Conservation (phyloP, 2,888 invertebrate genomes). For the Philereme vetulata region DNA sequence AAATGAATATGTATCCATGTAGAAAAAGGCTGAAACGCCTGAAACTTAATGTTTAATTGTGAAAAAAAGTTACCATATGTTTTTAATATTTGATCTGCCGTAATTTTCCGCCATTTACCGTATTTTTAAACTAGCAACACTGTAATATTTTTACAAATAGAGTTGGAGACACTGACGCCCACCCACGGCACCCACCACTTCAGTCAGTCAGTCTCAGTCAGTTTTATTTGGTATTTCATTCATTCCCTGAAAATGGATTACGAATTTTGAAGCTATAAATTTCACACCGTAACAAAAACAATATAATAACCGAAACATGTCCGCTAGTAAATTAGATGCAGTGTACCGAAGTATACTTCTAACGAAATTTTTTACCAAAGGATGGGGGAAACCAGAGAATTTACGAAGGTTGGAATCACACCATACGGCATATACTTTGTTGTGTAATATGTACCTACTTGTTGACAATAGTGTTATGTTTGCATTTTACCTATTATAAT, state of each 20-base stretch:
- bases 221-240: slow-evolving; percentile 12
- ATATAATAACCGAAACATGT: slow-evolving; percentile 71
- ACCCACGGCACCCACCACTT: no score
- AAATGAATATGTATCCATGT: no score
- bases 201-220: no score
- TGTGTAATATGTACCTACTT: slow-evolving; percentile 43
- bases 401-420: slow-evolving; percentile 87
- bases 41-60: no score
- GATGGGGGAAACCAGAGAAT: slow-evolving; percentile 97
- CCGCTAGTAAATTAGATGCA: slow-evolving; percentile 87
- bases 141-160: no score
- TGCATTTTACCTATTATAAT: slow-evolving; percentile 19
- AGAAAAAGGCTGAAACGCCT: no score
- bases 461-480: slow-evolving; percentile 18
- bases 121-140: no score
- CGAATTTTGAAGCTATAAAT: slow-evolving; percentile 32
- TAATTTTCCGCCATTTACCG: no score
- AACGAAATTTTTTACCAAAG: slow-evolving; percentile 96
- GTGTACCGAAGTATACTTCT: slow-evolving; percentile 93
- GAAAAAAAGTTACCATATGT: no score
- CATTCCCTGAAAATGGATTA: slow-evolving; percentile 60
- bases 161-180: background rate
- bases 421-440: slow-evolving; percentile 31
- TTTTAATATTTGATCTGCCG: no score
- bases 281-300: slow-evolving; percentile 41